phyloP scores from a whole-genome alignment of 2,888 invertebrate species.

The Eueremaeus valkanovi region DNA sequence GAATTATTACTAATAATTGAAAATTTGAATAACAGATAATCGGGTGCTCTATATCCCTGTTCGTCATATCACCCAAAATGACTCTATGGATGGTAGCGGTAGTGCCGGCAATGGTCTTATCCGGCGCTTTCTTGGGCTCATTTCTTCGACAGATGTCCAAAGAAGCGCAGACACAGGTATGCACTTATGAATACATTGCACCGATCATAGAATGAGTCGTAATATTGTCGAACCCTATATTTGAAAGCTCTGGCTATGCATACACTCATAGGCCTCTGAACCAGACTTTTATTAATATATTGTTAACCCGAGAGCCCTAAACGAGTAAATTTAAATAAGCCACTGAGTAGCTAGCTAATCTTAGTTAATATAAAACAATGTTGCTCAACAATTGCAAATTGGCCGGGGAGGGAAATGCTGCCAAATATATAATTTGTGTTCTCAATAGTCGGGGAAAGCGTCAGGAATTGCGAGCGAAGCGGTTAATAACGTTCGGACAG shows the following conservation, averaged over 20 bases:
- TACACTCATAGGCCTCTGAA: too few species aligned
- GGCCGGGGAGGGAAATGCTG: too few species aligned
- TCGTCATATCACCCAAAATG: constrained; percentile 84
- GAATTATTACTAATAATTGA: background rate
- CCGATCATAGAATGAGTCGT: too few species aligned
- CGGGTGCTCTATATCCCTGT: constrained; percentile 72
- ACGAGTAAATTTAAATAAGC: too few species aligned
- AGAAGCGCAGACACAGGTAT: constrained; percentile 75
- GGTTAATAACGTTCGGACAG: constrained; percentile 85
- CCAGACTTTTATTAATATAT: too few species aligned
- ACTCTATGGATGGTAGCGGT: constrained; percentile 77
- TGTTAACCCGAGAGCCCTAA: too few species aligned
- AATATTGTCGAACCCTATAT: too few species aligned
- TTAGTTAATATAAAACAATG: too few species aligned
- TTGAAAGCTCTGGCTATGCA: too few species aligned
- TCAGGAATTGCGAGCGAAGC: constrained; percentile 90
- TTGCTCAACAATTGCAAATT: too few species aligned
- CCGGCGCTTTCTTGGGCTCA: constrained; percentile 78
- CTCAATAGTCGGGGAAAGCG: constrained; percentile 68
- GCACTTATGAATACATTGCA: too few species aligned
- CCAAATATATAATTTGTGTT: background rate
- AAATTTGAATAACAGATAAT: constrained; percentile 53
- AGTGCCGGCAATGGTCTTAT: constrained; percentile 75
- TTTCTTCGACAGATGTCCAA: constrained; percentile 70
- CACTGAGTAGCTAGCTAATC: too few species aligned